A percentile compares a stretch with the other conserved stretches of the same genome.
Conservation (phyloP, 2,113 vertebrate species). For the Orycteropus afer region DNA sequence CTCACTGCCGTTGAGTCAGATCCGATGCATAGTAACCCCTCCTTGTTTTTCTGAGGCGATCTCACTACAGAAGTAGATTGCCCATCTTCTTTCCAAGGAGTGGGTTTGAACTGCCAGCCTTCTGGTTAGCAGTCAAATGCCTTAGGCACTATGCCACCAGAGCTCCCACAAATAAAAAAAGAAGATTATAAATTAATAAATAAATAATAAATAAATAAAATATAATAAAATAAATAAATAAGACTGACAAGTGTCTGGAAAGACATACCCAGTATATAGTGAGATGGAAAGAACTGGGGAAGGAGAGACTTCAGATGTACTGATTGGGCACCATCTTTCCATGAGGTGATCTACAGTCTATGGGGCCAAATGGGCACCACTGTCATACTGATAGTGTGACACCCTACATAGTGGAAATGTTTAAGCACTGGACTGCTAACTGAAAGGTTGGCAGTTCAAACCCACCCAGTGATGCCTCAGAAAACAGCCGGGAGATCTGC, state of each 20-base stretch:
- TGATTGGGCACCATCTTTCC: not conserved
- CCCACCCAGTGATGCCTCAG: not conserved
- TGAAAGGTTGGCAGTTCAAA: not conserved
- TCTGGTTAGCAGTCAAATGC: too few species aligned
- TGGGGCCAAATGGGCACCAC: accelerated
- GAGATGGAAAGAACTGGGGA: not conserved
- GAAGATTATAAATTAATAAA: too few species aligned
- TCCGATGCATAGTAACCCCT: too few species aligned
- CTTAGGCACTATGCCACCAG: too few species aligned
- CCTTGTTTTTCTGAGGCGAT: too few species aligned
- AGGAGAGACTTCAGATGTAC: not conserved
- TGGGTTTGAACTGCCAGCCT: too few species aligned
- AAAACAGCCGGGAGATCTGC: not conserved
- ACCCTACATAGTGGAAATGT: not conserved
- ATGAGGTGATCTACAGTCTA: not conserved
- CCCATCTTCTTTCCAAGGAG: too few species aligned
- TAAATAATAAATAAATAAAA: too few species aligned
- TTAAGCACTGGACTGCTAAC: not conserved
- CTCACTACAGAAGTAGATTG: too few species aligned
- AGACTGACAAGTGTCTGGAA: not conserved
- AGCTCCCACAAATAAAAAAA: too few species aligned
- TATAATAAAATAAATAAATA: not conserved
- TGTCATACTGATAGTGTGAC: too few species aligned
- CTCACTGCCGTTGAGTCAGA: too few species aligned
- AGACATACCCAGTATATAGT: accelerated